Evolutionary conservation across 2,113 vertebrate genomes (phyloP), one percentile per base, ranked within the genome.

Genomic region (Naja naja): DNA sequence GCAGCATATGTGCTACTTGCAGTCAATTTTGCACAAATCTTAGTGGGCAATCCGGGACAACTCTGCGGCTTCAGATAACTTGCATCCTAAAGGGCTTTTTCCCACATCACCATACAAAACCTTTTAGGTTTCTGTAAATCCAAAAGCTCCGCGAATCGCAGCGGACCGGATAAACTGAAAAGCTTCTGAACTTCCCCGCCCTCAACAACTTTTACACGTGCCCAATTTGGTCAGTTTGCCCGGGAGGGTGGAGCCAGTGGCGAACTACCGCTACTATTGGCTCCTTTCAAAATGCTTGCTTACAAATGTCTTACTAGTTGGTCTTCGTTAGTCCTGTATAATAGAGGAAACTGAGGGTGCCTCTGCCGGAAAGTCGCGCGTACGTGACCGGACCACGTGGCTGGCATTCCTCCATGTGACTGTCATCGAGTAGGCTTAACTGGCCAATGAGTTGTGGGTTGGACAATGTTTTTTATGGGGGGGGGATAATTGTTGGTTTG

Each of bases 391-490:
- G 85, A 58, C 89, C 95, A 90, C 91, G 89, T 55, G 92, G 93
- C 14, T 88, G 23, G 93, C 89, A 88, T 94, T 60, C 47, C 87
- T 64, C 93, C 95, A 93, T 85, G 91, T 90, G 95, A 55, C 81
- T 81, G 95, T 92, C 93, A 91, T 81, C 86, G 90, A 92, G 88
- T 39, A 90, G 93, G 90, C 92, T 92, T 92, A 91, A 92, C 90
- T 93, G 55, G 25, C 74, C 34, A 54, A 89, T 56, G 86, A 90
- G 69, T 88, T 39, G 86, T 34, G 87, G 81, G 53, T 69, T 58
- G 47, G 30, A 54, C 87, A 93, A 49, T 90, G 92, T 91, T 56
- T 56, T 74, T 39, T 20, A n/a, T 39, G 69, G 69, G n/a, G 69
- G 69, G n/a, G 43, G 69, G 6, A 8, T 27, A 16, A 30, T 14